phyloP scores from a whole-genome alignment of 2,797 vertebrate genomes.

The Erithacus rubecula region DNA sequence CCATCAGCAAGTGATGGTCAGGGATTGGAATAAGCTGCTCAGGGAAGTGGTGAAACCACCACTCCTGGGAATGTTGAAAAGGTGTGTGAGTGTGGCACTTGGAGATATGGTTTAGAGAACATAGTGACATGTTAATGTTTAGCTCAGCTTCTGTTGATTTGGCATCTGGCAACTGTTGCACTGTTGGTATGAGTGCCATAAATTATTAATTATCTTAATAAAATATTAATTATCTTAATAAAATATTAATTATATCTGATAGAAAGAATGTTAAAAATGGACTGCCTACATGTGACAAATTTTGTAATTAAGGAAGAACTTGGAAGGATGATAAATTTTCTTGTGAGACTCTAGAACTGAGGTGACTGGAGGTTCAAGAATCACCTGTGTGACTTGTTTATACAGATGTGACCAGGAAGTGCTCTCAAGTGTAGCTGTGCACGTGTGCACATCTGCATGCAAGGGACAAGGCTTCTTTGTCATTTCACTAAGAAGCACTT shows the following conservation, averaged over 20 bases:
- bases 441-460: accelerated
- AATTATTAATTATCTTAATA: not conserved
- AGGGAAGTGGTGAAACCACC: not conserved
- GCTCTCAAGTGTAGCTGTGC: not conserved
- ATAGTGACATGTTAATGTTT: not conserved
- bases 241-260: not conserved
- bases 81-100: not conserved
- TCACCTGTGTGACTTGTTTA: not conserved
- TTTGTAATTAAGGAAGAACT: not conserved
- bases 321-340: not conserved
- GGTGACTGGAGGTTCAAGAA: not conserved
- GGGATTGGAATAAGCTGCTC: not conserved
- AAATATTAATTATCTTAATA: not conserved
- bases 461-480: not conserved
- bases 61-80: not conserved
- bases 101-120: not conserved
- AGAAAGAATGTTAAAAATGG: not conserved
- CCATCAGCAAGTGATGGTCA: not conserved
- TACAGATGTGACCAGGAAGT: not conserved
- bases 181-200: not conserved
- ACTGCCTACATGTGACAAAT: not conserved
- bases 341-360: not conserved
- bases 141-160: not conserved
- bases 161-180: not conserved
- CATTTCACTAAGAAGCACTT: not conserved